Conservation (phyloP, 1,140 invertebrate genomes). For the Galleria mellonella region DNA sequence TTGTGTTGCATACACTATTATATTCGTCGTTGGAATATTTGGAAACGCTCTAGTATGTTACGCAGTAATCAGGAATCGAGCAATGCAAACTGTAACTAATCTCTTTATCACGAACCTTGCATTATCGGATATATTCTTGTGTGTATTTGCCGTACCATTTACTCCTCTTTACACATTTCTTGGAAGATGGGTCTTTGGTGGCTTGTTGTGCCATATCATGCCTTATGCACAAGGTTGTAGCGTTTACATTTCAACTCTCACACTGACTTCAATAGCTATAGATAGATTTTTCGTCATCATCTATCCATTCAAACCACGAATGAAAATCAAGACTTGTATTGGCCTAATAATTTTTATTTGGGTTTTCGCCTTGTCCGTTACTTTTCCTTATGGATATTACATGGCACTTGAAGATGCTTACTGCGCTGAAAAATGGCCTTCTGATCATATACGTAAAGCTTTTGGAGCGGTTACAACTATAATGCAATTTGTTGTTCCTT, state of each 20-base stretch:
- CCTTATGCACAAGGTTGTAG: slow-evolving; percentile 94
- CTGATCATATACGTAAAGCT: slow-evolving; percentile 57
- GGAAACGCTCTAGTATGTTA: slow-evolving; percentile 96
- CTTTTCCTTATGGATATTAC: slow-evolving; percentile 95
- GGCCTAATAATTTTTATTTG: slow-evolving; percentile 93
- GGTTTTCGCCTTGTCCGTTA: slow-evolving; percentile 90
- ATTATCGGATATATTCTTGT: slow-evolving; percentile 95
- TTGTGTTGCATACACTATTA: slow-evolving; percentile 89
- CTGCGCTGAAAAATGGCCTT: slow-evolving; percentile 95
- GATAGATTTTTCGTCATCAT: slow-evolving; percentile 98
- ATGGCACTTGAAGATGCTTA: slow-evolving; percentile 64
- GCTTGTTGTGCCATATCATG: slow-evolving; percentile 92
- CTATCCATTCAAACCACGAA: slow-evolving; percentile 94
- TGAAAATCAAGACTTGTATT: slow-evolving; percentile 90
- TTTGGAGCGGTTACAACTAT: slow-evolving; percentile 92
- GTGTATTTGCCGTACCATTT: slow-evolving; percentile 94
- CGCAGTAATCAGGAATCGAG: slow-evolving; percentile 92
- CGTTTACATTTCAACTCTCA: slow-evolving; percentile 98
- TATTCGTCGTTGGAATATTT: slow-evolving; percentile 92
- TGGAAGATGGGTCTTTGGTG: slow-evolving; percentile 93
- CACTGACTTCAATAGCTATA: slow-evolving; percentile 96
- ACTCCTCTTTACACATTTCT: slow-evolving; percentile 95
- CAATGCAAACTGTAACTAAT: slow-evolving; percentile 99
- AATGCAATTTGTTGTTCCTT: slow-evolving; percentile 95
- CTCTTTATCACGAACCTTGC: slow-evolving; percentile 98